Evolutionary conservation across 2,113 vertebrate genomes (phyloP).

Genomic region (Chlorocebus sabaeus): DNA sequence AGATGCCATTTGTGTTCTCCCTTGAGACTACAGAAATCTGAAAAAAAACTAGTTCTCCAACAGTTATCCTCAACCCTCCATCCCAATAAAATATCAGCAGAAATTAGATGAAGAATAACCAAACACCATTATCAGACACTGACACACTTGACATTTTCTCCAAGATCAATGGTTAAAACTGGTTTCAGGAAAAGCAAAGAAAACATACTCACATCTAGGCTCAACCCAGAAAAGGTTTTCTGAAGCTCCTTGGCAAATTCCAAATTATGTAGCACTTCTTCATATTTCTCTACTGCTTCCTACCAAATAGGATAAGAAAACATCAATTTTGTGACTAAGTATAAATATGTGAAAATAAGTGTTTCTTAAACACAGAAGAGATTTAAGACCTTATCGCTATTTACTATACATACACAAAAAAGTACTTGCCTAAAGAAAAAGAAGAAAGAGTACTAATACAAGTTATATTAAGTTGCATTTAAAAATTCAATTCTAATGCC

Average conservation of each 20-base stretch:
- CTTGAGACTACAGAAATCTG: neutral
- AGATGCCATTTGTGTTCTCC: neutral
- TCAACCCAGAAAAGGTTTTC: slow-evolving; percentile 91
- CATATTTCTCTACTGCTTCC: slow-evolving; percentile 94
- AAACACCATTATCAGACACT: neutral
- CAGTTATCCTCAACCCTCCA: neutral
- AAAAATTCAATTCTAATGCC: neutral
- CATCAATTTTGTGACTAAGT: neutral
- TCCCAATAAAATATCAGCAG: neutral
- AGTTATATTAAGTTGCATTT: neutral
- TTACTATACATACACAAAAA: neutral
- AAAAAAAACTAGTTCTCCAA: neutral
- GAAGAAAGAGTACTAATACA: neutral
- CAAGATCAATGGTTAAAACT: neutral
- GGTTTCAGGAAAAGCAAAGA: neutral
- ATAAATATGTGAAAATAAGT: neutral
- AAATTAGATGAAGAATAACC: neutral
- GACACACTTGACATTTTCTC: neutral
- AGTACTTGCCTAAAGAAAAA: neutral
- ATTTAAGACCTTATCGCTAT: neutral
- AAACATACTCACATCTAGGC: slow-evolving; percentile 90
- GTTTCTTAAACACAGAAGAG: neutral
- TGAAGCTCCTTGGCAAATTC: slow-evolving; percentile 95
- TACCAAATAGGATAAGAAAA: slow-evolving; percentile 73
- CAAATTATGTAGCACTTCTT: slow-evolving; percentile 94